These are phyloP conservation scores for Enteromius viviparus DNA, from an alignment of 2,797 vertebrate species.

Conservation along the genomic window DNA sequence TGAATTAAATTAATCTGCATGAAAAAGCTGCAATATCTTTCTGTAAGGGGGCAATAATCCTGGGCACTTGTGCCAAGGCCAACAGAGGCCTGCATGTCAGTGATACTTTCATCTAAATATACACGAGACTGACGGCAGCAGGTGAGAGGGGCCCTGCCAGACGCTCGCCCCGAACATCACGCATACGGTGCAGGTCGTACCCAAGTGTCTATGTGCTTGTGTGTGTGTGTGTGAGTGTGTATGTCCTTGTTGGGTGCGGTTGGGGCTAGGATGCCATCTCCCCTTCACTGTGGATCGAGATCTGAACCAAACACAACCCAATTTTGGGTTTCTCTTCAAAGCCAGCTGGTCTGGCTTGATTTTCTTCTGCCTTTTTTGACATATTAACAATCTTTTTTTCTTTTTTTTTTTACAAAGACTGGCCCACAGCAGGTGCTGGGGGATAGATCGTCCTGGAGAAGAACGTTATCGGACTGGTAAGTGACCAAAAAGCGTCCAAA, in stretches of 20 bases:
- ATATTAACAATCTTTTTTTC: conserved; percentile 34
- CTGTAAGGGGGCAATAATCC: conserved; percentile 64
- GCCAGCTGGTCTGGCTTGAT: conserved; percentile 83
- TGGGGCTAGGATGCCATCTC: conserved; percentile 52
- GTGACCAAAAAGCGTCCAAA: conserved; percentile 59
- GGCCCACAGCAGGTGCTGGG: conserved; percentile 87
- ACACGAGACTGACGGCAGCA: conserved; percentile 70
- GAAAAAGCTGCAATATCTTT: conserved; percentile 40
- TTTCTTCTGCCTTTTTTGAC: conserved; percentile 14
- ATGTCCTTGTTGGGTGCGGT: conserved; percentile 54
- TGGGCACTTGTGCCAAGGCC: conserved; percentile 75
- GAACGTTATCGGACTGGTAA: conserved; percentile 78
- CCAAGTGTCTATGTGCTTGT: background rate
- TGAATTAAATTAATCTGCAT: conserved; percentile 14
- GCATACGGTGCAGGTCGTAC: conserved; percentile 10
- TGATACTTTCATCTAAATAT: conserved; percentile 77
- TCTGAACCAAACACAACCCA: conserved; percentile 72
- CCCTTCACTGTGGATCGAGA: conserved; percentile 63
- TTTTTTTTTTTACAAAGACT: conserved; percentile 70
- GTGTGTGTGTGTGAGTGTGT: conserved; percentile 37
- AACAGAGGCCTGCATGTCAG: conserved; percentile 83
- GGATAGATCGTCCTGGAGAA: conserved; percentile 86
- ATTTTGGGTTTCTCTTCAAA: conserved; percentile 70
- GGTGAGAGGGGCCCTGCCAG: conserved; percentile 69
- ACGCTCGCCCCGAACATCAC: conserved; percentile 54